A percentile compares a stretch with the other conserved stretches of the same genome.
phyloP scores from a whole-genome alignment of 2,113 vertebrate species.

The Nettapus auritus region DNA sequence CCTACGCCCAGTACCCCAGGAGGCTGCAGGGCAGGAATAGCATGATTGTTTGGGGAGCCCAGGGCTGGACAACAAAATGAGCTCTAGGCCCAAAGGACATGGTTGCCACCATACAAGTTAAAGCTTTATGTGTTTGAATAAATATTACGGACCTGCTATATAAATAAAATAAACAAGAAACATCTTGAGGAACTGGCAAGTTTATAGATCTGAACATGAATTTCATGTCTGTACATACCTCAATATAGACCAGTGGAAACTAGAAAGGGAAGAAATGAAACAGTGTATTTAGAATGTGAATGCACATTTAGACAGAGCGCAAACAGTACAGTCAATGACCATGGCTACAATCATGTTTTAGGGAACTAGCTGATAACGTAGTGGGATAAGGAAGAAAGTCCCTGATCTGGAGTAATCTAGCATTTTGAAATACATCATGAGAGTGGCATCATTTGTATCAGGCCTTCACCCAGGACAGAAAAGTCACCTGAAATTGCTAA shows the following conservation, averaged over 20 bases:
- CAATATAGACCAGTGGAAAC: conserved; percentile 58
- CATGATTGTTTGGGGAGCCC: background rate
- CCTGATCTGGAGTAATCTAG: background rate
- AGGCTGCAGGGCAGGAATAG: background rate
- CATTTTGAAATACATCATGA: background rate
- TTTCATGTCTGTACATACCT: conserved; percentile 51
- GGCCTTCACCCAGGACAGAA: background rate
- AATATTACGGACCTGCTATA: background rate
- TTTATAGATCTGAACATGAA: background rate
- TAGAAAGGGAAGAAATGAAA: conserved; percentile 41
- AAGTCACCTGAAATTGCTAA: background rate
- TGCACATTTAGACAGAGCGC: background rate
- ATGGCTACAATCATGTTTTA: background rate
- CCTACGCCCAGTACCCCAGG: background rate
- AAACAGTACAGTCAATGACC: background rate
- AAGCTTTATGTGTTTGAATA: background rate
- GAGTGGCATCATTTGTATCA: background rate
- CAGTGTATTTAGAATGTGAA: background rate
- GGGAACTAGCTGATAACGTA: background rate
- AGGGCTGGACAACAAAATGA: background rate
- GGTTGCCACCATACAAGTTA: background rate
- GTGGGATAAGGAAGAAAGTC: background rate
- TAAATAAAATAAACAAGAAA: background rate
- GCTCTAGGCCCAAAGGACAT: background rate
- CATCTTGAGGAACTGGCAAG: background rate